A percentile compares a stretch with the other conserved stretches of the same genome.
These are phyloP conservation scores for Andrena haemorrhoa DNA, from an alignment of 2,888 invertebrate genomes.

Conservation along the genomic window DNA sequence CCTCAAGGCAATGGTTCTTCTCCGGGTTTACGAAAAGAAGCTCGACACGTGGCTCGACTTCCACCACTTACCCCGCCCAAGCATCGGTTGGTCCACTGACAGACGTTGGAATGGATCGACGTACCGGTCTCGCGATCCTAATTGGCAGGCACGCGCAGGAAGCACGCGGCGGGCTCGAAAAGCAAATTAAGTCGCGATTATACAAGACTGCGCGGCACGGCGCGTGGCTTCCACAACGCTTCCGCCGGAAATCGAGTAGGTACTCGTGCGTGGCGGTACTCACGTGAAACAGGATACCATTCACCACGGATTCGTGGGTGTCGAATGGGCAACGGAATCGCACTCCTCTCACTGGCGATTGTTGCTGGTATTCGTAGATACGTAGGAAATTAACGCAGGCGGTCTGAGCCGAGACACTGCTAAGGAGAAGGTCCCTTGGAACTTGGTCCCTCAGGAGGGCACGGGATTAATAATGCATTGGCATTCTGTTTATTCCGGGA, in stretches of 20 bases:
- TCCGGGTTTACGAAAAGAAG: too few relatives aligned
- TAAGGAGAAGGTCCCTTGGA: too few relatives aligned
- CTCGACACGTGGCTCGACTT: too few relatives aligned
- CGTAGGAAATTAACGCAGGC: too few relatives aligned
- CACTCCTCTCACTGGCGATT: too few relatives aligned
- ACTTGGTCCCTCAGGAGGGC: background rate
- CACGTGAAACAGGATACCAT: constrained; percentile 26
- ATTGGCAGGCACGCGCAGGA: constrained; percentile 18
- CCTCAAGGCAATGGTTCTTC: too few relatives aligned
- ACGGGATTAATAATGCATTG: background rate
- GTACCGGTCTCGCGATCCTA: background rate
- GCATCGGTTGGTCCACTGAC: too few relatives aligned
- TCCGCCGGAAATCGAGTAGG: constrained; percentile 48
- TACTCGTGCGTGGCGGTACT: constrained; percentile 25
- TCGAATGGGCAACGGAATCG: too few relatives aligned
- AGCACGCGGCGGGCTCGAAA: constrained; percentile 23
- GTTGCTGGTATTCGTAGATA: too few relatives aligned
- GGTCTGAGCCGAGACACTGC: background rate
- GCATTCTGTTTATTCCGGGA: background rate
- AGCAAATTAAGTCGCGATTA: constrained; percentile 39
- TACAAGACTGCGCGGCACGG: constrained; percentile 25
- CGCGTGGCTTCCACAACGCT: constrained; percentile 19
- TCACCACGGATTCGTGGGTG: constrained; percentile 12
- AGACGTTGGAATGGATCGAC: too few relatives aligned
- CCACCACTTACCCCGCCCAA: too few relatives aligned